A percentile compares a stretch with the other conserved stretches of the same genome.
These are phyloP conservation scores for Chanos chanos DNA, from an alignment of 2,797 vertebrate genomes.

Conservation along the genomic window DNA sequence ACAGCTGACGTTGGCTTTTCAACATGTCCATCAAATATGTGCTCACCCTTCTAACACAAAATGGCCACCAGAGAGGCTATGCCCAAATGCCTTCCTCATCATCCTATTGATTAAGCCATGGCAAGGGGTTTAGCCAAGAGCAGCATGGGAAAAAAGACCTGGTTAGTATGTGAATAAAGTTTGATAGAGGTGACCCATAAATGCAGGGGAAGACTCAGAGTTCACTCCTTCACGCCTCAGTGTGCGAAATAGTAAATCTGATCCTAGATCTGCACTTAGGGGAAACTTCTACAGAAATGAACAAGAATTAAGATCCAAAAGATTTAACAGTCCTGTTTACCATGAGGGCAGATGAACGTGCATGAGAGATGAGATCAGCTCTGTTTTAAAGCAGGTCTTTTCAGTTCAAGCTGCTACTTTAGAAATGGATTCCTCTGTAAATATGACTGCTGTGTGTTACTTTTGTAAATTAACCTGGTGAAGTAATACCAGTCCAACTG, in stretches of 20 bases:
- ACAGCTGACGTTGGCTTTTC: conserved; percentile 43
- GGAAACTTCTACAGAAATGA: conserved; percentile 46
- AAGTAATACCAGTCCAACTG: conserved; percentile 8
- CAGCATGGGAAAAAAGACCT: conserved; percentile 90
- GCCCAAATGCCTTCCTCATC: conserved; percentile 99
- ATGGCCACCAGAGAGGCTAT: conserved; percentile 92
- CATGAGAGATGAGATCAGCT: conserved; percentile 36
- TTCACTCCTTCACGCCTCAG: background rate
- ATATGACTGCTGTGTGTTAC: conserved; percentile 14
- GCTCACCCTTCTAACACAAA: conserved; percentile 99
- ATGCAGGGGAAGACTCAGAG: conserved; percentile 34
- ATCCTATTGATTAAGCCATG: conserved; percentile 85
- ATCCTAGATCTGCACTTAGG: conserved; percentile 39
- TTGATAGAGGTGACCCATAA: conserved; percentile 32
- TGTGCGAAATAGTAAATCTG: conserved; percentile 14
- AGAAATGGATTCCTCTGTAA: conserved; percentile 16
- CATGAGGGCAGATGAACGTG: conserved; percentile 38
- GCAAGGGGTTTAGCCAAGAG: conserved; percentile 75
- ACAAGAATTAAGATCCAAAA: conserved; percentile 37
- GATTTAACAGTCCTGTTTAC: conserved; percentile 40
- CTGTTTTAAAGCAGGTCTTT: conserved; percentile 27
- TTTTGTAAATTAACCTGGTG: background rate
- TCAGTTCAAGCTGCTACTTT: conserved; percentile 1
- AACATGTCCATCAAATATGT: conserved; percentile 59
- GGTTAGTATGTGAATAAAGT: conserved; percentile 76